These are phyloP conservation scores for Hesperia comma DNA, from an alignment of 2,888 invertebrate species.

Conservation along the genomic window DNA sequence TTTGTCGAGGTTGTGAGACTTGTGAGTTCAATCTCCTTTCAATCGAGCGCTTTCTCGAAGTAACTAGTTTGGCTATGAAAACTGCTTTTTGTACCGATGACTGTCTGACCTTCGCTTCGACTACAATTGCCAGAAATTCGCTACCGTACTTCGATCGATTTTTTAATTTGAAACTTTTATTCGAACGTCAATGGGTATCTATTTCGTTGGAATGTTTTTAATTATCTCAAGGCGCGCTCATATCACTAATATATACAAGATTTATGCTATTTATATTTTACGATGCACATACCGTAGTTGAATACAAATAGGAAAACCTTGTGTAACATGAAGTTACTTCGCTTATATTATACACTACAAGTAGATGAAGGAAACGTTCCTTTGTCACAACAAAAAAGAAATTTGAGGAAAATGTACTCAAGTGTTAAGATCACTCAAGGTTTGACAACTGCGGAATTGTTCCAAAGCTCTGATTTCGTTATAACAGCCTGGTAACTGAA, in stretches of 20 bases:
- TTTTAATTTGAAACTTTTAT: neutral
- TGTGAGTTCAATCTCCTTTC: conserved; percentile 36
- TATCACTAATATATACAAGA: conserved; percentile 31
- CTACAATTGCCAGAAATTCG: conserved; percentile 21
- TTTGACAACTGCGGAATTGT: conserved; percentile 39
- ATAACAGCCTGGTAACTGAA: conserved; percentile 34
- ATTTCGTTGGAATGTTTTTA: conserved; percentile 14
- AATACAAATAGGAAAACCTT: conserved; percentile 30
- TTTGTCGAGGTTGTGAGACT: conserved; percentile 29
- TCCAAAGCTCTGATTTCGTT: conserved; percentile 38
- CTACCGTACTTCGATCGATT: conserved; percentile 6
- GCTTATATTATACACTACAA: neutral
- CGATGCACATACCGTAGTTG: conserved; percentile 25
- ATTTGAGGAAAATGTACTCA: conserved; percentile 35
- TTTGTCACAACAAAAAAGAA: conserved; percentile 30
- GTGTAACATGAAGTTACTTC: conserved; percentile 21
- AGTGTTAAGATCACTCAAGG: conserved; percentile 40
- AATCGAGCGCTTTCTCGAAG: conserved; percentile 30
- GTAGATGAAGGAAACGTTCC: conserved; percentile 11
- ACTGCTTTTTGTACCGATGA: conserved; percentile 26
- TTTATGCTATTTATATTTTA: conserved; percentile 33
- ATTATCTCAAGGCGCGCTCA: conserved; percentile 16
- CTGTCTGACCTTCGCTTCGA: conserved; percentile 22
- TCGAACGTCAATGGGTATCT: neutral
- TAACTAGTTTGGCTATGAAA: conserved; percentile 33